Evolutionary conservation across 2,113 vertebrate species (phyloP).

Genomic region (Odobenus rosmarus): DNA sequence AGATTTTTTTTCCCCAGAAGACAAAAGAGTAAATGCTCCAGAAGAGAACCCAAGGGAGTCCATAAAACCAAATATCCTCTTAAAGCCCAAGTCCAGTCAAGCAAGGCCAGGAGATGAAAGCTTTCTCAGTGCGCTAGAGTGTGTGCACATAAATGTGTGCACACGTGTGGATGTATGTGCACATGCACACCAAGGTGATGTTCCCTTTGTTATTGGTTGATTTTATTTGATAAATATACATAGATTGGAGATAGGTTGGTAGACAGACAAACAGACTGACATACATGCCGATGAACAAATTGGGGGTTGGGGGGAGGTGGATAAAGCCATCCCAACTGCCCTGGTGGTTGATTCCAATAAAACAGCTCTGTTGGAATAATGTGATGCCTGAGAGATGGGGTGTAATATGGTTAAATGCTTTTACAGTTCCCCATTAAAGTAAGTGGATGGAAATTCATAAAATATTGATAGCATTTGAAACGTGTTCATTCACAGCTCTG

Average conservation of each 20-base stretch:
- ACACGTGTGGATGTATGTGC: fast-evolving
- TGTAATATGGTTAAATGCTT: constrained; percentile 90
- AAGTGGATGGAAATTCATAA: constrained; percentile 89
- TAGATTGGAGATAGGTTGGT: not conserved
- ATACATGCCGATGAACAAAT: not conserved
- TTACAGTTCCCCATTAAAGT: constrained; percentile 89
- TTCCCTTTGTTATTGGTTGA: constrained; percentile 27
- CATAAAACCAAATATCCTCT: constrained; percentile 54
- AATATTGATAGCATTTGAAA: constrained; percentile 88
- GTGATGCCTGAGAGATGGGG: constrained; percentile 83
- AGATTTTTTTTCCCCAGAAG: not conserved
- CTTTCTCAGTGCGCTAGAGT: not conserved
- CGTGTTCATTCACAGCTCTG: constrained; percentile 82
- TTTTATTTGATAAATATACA: constrained; percentile 45
- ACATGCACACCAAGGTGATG: not conserved
- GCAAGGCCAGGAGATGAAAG: constrained; percentile 51
- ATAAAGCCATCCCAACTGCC: constrained; percentile 45
- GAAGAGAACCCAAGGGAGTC: not conserved
- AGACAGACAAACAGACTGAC: not conserved
- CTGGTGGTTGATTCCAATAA: constrained; percentile 81
- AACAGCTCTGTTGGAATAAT: constrained; percentile 86
- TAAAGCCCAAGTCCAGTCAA: constrained; percentile 35
- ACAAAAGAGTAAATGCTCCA: not conserved
- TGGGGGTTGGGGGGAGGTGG: not conserved
- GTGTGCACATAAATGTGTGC: not conserved